Evolutionary conservation across 2,888 invertebrate genomes (phyloP).

Genomic region (Plebejus anna): DNA sequence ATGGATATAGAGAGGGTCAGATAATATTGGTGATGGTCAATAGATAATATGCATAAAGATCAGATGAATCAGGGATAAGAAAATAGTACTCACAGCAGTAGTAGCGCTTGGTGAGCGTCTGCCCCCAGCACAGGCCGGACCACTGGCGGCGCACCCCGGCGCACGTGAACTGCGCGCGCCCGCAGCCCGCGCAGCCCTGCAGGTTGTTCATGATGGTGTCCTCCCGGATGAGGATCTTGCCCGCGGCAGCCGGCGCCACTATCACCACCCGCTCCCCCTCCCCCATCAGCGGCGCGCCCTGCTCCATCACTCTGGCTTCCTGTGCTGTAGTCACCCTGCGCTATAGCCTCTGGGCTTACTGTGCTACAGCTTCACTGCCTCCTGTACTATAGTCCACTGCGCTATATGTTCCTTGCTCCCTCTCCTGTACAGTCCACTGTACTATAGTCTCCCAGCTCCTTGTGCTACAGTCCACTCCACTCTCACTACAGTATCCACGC

Average conservation of each 20-base stretch:
- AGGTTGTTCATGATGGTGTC: slow-evolving; percentile 63
- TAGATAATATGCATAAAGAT: not conserved
- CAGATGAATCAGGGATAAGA: not conserved
- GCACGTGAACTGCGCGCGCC: slow-evolving; percentile 60
- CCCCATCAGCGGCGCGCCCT: slow-evolving; percentile 36
- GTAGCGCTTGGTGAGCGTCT: slow-evolving; percentile 61
- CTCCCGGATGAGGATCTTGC: slow-evolving; percentile 61
- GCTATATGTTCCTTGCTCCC: not conserved
- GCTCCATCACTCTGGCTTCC: not conserved
- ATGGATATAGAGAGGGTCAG: too few relatives aligned
- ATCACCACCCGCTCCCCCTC: slow-evolving; percentile 52
- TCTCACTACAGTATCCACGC: not conserved
- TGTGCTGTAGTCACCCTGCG: not conserved
- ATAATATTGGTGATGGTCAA: too few relatives aligned
- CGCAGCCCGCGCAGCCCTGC: slow-evolving; percentile 64
- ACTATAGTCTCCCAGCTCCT: not conserved
- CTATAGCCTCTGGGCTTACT: not conserved
- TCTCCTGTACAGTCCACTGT: not conserved
- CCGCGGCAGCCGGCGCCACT: slow-evolving; percentile 43
- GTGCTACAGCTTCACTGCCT: not conserved
- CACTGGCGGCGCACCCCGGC: slow-evolving; percentile 61
- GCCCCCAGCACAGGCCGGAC: slow-evolving; percentile 70
- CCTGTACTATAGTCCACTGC: not conserved
- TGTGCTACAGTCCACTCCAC: not conserved
- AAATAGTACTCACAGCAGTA: slow-evolving; percentile 60